Base-by-base conservation (phyloP, 2,888 invertebrate genomes). In the Noctuana brunneofusca region DNA sequence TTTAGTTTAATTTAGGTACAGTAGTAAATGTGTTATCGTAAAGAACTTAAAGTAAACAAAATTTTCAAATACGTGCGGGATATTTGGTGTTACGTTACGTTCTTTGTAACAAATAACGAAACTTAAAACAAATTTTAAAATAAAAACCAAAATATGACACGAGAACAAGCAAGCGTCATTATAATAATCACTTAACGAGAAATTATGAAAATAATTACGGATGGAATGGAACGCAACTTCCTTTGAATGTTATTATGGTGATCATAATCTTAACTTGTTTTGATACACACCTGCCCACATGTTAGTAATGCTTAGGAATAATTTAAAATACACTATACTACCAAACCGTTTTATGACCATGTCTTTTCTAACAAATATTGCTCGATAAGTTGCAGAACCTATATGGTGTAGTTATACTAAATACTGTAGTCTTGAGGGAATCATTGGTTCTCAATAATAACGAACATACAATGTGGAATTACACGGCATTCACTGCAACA, bases 221-320 rank as follows among this genome's bases (percentile, higher is more conserved):
- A 43, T 24, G 52, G 20, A 18, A 58, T 3, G 24, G 1, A 58
- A 52, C 27, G 14, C 14, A 41, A 43, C 43, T 58, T 43, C 38
- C 27, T 58, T 52, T 20, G 41, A 30, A 52, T 18, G 41, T 58
- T 50, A 52, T 30, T 58, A 43, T 30, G 22, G 43, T 22, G 52
- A 43, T 58, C 27, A 18, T 52, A 30, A 58, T 58, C 58, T 27
- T 48, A 57, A 57, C 57, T 48, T 41, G 52, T 50, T 58, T 58
- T 52, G 18, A 38, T 52, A 50, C 41, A 52, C 58, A 58, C 52
- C 58, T 58, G 58, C 58, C 58, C 41, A 1, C 9, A 9, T n/a
- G 16, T 20, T 22, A 14, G 20, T 43, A 11, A 9, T 1, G 16
- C 11, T 43, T 43, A 43, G 11, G 3, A 14, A 8, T n/a, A n/a